Conservation (phyloP, 2,888 invertebrate genomes). For the Glomeris marginata region DNA sequence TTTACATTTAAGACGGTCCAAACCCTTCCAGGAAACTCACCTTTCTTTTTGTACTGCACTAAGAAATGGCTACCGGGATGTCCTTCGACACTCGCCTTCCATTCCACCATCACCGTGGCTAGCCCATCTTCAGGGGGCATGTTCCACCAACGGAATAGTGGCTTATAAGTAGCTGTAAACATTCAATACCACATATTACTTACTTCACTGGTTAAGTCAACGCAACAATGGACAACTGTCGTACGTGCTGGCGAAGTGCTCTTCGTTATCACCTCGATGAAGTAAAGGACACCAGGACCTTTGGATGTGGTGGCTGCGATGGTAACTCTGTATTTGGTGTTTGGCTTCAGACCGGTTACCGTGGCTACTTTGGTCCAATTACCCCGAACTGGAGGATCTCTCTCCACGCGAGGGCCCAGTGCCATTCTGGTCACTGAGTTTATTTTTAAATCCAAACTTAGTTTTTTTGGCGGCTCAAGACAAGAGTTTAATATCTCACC, state of each 20-base stretch:
- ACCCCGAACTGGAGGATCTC: conserved; percentile 61
- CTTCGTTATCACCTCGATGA: conserved; percentile 62
- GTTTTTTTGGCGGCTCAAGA: neutral
- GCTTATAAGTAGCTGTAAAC: conserved; percentile 29
- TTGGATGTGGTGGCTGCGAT: conserved; percentile 74
- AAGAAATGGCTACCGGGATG: conserved; percentile 85
- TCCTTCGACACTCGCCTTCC: conserved; percentile 66
- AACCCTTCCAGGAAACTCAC: conserved; percentile 7
- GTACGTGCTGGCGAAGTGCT: conserved; percentile 33
- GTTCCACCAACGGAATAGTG: conserved; percentile 50
- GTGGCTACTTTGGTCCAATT: conserved; percentile 63
- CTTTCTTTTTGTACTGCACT: conserved; percentile 48
- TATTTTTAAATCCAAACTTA: no score
- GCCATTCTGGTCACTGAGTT: conserved; percentile 35
- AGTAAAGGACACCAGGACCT: conserved; percentile 62
- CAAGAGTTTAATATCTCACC: conserved; percentile 15
- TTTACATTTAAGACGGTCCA: neutral
- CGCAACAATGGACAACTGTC: neutral
- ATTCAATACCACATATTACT: neutral
- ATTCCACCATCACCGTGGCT: conserved; percentile 57
- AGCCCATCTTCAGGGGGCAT: conserved; percentile 52
- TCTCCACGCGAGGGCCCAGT: conserved; percentile 37
- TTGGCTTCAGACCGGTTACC: conserved; percentile 64
- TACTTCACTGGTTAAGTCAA: neutral
- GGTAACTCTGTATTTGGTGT: conserved; percentile 60